phyloP scores from a whole-genome alignment of 1,140 invertebrate genomes.

The Papilio dardanus region DNA sequence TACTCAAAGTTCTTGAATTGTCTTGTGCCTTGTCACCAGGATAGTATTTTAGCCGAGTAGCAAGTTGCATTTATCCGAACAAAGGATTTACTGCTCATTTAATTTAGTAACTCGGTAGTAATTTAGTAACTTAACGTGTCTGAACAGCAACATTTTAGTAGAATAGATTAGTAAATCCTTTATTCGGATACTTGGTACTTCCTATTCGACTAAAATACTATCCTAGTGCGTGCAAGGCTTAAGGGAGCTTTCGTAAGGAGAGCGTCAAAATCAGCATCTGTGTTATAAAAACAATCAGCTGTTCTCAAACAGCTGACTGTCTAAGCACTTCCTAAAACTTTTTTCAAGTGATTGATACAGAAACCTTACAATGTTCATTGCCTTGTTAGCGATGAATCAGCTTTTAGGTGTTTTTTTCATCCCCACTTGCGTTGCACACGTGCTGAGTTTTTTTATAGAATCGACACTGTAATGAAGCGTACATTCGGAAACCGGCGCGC shows the following conservation, averaged over 20 bases:
- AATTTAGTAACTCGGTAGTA: too few species aligned
- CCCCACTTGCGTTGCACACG: constrained; percentile 43
- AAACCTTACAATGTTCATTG: constrained; percentile 34
- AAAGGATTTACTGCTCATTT: too few species aligned
- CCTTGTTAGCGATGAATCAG: constrained; percentile 37
- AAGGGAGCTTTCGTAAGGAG: background rate
- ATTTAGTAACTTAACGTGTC: too few species aligned
- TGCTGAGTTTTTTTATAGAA: constrained; percentile 61
- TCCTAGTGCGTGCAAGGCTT: too few species aligned
- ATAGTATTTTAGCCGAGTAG: too few species aligned
- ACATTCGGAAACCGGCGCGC: constrained; percentile 67
- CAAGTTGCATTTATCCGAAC: too few species aligned
- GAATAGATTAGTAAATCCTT: too few species aligned
- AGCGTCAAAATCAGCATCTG: background rate
- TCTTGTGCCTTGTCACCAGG: too few species aligned
- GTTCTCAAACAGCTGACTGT: background rate
- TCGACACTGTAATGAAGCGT: constrained; percentile 70
- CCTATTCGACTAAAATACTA: too few species aligned
- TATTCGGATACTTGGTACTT: too few species aligned
- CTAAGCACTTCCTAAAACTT: constrained; percentile 18
- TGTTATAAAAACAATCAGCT: constrained; percentile 5
- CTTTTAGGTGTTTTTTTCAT: constrained; percentile 39
- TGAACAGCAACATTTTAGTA: too few species aligned
- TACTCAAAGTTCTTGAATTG: too few species aligned
- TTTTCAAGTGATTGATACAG: constrained; percentile 29